phyloP scores from a whole-genome alignment of 1,140 invertebrate genomes.

The Mactra quadrangularis region DNA sequence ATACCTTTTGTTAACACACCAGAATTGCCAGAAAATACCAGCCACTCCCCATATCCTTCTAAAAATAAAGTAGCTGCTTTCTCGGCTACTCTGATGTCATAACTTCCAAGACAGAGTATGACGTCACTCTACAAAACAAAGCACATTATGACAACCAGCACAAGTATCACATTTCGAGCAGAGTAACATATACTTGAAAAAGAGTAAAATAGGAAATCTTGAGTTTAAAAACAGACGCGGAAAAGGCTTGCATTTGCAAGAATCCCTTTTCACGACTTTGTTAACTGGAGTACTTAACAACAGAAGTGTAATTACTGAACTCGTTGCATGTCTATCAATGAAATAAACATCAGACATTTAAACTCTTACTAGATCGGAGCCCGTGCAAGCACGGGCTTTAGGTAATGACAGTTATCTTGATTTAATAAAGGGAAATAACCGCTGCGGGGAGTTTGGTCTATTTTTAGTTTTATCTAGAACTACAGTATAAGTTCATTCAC shows the following conservation, averaged over 20 bases:
- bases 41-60: conserved; percentile 66
- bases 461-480: too few relatives aligned
- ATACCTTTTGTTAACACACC: conserved; percentile 74
- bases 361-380: too few relatives aligned
- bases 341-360: too few relatives aligned
- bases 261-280: too few relatives aligned
- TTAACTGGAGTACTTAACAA: not conserved
- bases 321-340: too few relatives aligned
- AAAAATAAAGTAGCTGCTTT: conserved; percentile 68
- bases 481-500: too few relatives aligned
- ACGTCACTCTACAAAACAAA: conserved; percentile 71
- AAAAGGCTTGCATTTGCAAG: not conserved
- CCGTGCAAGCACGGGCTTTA: too few relatives aligned
- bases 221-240: not conserved
- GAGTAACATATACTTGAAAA: not conserved
- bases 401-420: too few relatives aligned
- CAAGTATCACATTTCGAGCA: not conserved
- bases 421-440: too few relatives aligned
- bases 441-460: too few relatives aligned
- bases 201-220: not conserved
- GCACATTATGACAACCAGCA: not conserved
- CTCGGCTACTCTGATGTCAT: conserved; percentile 73
- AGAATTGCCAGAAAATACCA: conserved; percentile 75
- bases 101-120: conserved; percentile 74
- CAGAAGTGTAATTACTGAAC: not conserved